A percentile compares a stretch with the other conserved stretches of the same genome.
These are phyloP conservation scores for Scopus umbretta DNA, from an alignment of 2,113 vertebrate genomes.

Conservation along the genomic window DNA sequence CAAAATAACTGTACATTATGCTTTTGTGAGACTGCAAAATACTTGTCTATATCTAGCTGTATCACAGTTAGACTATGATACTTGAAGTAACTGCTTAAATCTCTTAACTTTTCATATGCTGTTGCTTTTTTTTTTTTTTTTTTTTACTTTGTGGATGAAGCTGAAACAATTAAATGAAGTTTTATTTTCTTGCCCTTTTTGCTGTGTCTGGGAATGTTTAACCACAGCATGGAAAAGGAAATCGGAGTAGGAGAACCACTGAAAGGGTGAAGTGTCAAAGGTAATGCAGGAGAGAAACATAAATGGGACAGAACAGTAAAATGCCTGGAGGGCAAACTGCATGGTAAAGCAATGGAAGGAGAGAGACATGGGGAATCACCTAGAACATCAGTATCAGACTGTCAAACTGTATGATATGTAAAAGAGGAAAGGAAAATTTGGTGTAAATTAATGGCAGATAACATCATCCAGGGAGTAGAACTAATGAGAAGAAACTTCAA, in stretches of 20 bases:
- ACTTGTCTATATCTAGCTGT: not conserved
- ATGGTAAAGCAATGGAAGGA: not conserved
- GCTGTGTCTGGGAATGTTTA: not conserved
- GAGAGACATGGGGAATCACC: not conserved
- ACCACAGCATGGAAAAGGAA: not conserved
- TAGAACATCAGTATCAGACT: not conserved
- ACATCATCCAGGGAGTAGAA: not conserved
- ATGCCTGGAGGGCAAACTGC: not conserved
- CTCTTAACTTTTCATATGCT: not conserved
- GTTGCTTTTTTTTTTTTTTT: not conserved
- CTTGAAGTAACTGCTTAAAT: not conserved
- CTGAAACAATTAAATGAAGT: not conserved
- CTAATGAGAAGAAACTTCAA: not conserved
- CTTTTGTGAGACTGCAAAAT: not conserved
- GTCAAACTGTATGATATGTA: not conserved
- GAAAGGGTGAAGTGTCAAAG: not conserved
- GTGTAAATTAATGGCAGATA: not conserved
- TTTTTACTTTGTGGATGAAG: not conserved
- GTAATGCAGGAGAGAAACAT: not conserved
- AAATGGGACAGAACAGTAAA: not conserved
- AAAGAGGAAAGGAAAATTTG: not conserved
- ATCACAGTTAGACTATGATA: not conserved
- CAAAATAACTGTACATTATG: not conserved
- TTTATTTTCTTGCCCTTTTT: not conserved
- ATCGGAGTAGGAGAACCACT: not conserved